Base-by-base conservation (phyloP, 2,888 invertebrate genomes). In the Eupithecia vulgata region DNA sequence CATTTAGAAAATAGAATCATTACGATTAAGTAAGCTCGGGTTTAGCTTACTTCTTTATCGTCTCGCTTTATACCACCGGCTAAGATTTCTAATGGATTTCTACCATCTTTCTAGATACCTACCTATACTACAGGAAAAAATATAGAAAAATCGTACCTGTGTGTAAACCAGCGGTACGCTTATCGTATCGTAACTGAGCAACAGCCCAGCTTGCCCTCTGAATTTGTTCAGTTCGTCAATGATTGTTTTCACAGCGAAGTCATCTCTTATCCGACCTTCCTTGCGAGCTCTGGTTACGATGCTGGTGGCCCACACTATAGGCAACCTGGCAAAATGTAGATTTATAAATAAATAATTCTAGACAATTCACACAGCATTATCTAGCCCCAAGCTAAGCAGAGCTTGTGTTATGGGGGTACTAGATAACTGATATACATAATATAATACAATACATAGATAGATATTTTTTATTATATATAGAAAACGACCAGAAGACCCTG, bases 201-300 rank as follows among this genome's bases (percentile, higher is more conserved):
- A 91, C 61, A 97, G 89, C 37, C 97, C 97, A 78, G 97, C 97
- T 85, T 97, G 96, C 21, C 97, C 97, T 81, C 98, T 95, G 85
- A 98, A 98, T 84, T 97, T 97, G 87, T 98, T 98, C 72, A 98
- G 90, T 90, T 98, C 97, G 85, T 98, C 98, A 80, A 98, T 96
- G 70, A 99, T 96, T 6, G 98, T 98, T 88, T 98, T 98, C 0
- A 98, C 98, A 0, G 98, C 98, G 85, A 98, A 98, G 89, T 99
- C 98, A 82, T 98, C 98, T 75, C 98, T 95, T 84, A 98, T 97
- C 81, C 98, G 95, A 21, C 98, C 98, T 90, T 98, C 98, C 85
- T 97, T 98, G n/a, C 98, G 95, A 5, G 98, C 98, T 78, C 98
- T 93, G 0, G 98, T 98, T 75, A 98, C 97, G 81, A 98, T 98